phyloP scores from a whole-genome alignment of 2,797 vertebrate genomes.

The Erethizon dorsatum region DNA sequence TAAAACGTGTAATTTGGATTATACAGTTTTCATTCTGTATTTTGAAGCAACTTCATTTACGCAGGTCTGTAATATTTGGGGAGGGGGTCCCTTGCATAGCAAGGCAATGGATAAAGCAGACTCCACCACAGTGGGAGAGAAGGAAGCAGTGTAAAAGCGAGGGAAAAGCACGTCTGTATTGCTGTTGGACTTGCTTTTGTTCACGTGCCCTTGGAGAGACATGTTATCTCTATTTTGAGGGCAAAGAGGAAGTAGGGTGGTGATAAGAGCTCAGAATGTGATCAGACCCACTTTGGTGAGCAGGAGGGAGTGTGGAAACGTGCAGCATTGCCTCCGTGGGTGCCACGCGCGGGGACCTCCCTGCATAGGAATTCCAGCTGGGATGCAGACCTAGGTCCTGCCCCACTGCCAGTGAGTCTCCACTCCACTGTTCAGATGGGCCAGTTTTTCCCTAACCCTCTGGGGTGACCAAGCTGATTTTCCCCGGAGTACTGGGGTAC shows the following conservation, averaged over 20 bases:
- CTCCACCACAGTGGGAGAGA: background rate
- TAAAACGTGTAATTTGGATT: slow-evolving; percentile 44
- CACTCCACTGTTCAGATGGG: background rate
- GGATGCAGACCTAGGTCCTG: background rate
- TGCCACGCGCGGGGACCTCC: background rate
- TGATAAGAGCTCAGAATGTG: background rate
- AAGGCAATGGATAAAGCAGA: background rate
- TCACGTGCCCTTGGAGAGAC: background rate
- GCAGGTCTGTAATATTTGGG: background rate
- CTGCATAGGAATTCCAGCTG: background rate
- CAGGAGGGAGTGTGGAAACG: background rate
- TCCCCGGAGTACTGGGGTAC: background rate
- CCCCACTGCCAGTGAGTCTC: background rate
- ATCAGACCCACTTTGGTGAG: background rate
- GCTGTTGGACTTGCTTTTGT: background rate
- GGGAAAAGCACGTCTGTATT: background rate
- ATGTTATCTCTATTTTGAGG: background rate
- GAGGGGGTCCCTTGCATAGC: background rate
- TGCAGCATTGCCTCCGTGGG: background rate
- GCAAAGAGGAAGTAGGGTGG: background rate
- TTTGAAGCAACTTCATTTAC: slow-evolving; percentile 53
- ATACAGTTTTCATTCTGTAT: slow-evolving; percentile 17
- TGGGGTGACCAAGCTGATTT: background rate
- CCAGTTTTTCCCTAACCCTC: background rate
- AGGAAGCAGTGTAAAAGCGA: background rate